Conservation (phyloP, 2,797 vertebrate genomes). For the Steatocranus sp. region DNA sequence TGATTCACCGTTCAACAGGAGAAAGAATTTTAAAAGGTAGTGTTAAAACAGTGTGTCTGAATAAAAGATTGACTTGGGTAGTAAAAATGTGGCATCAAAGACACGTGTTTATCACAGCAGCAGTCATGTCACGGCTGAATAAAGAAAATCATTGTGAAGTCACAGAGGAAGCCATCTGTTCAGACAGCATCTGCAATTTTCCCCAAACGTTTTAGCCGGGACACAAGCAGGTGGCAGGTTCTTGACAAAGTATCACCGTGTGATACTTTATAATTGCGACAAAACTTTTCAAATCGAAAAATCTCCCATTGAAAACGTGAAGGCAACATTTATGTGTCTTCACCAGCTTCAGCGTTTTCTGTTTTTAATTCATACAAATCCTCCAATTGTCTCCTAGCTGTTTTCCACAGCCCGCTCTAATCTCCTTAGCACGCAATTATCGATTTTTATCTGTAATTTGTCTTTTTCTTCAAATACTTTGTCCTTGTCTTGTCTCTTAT, state of each 20-base stretch:
- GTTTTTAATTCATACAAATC: neutral
- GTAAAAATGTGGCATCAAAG: neutral
- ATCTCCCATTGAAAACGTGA: neutral
- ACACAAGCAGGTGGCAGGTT: neutral
- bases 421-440: slow-evolving; percentile 8
- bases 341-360: neutral
- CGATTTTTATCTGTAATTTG: slow-evolving; percentile 18
- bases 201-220: neutral
- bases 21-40: neutral
- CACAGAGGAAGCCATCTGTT: slow-evolving; percentile 7
- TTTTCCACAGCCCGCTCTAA: neutral
- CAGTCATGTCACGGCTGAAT: neutral
- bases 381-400: neutral
- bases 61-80: neutral
- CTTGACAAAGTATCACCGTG: neutral
- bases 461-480: slow-evolving; percentile 7
- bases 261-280: neutral
- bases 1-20: neutral
- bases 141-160: neutral
- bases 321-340: neutral
- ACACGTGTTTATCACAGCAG: neutral
- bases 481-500: slow-evolving; percentile 14
- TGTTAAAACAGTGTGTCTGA: neutral
- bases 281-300: neutral
- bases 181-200: neutral